Base-by-base conservation (phyloP, 2,888 invertebrate genomes). In the Arrhopalites spinosus region DNA sequence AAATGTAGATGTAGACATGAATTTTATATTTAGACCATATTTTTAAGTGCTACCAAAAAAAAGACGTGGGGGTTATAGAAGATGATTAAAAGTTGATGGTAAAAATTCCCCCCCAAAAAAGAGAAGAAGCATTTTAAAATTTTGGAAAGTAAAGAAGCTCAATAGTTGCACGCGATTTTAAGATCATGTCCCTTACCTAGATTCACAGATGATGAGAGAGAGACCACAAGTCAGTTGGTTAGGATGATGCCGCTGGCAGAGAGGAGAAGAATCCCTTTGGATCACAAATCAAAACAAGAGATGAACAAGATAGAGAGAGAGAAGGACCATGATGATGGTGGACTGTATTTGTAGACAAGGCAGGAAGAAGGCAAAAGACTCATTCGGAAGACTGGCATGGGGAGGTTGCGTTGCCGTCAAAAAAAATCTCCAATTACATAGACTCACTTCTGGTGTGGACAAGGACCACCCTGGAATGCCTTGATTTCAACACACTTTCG, bases 361-460 rank as follows among this genome's bases (percentile, higher is more conserved):
- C 3, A 20, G 63, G 15, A 30, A 63, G 15, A 30, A 63, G 36
- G 63, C 30, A 23, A 29, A 3, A 15, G 15, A 63, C 15, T 11
- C 63, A 27, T 13, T 15, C 13, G 43, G 63, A 72, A 25, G 72
- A 63, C 15, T 27, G 63, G 59, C 25, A 71, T 29, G 25, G n/a
- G 30, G 25, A 17, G 17, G 20, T 66, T 27, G 29, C n/a, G 66
- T 61, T 63, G 63, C 61, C 72, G 63, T 63, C 45, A 72, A 45
- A 72, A 72, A 72, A 72, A 63, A 61, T 72, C 72, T 72, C 63
- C 63, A 63, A 72, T 72, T 72, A 72, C 72, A 72, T 72, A 45
- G 20, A 72, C 72, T 72, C 72, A 63, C 36, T 72, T 72, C 47
- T 1, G 36, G 17, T 63, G 71, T 71, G 72, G 61, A 63, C 63